A percentile compares a stretch with the other conserved stretches of the same genome.
phyloP scores from a whole-genome alignment of 1,140 invertebrate species.

The Dermatophagoides farinae region DNA sequence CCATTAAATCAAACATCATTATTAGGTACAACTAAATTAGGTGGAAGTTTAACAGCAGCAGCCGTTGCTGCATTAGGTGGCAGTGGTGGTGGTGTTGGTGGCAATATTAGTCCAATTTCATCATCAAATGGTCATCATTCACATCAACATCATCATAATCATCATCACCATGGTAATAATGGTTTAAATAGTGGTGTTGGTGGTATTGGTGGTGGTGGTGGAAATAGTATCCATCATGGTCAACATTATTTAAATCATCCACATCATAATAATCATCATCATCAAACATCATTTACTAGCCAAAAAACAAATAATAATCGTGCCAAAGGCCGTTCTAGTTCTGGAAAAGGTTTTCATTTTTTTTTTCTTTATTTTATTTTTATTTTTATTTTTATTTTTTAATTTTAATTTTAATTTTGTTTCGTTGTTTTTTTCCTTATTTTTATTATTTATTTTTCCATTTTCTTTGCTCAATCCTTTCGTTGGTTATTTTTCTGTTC shows the following conservation, averaged over 20 bases:
- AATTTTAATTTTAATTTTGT: not conserved
- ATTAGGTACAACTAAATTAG: not conserved
- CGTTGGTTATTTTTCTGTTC: not conserved
- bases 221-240: not conserved
- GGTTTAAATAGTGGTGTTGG: no score
- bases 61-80: not conserved
- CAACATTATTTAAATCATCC: not conserved
- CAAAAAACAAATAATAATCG: not conserved
- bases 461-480: not conserved
- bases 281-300: no score
- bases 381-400: not conserved
- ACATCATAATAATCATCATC: not conserved
- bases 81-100: not conserved
- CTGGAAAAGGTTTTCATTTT: conserved; percentile 3
- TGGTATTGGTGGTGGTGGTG: not conserved
- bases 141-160: not conserved
- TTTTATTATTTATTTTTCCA: not conserved
- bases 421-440: not conserved
- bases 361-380: not conserved
- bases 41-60: not conserved
- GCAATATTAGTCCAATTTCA: not conserved
- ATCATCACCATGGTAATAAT: not conserved
- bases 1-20: no score
- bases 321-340: not conserved
- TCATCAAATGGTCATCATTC: not conserved